Percentiles rank a stretch among this genome's conserved stretches.
These are phyloP conservation scores for Steinernema carpocapsae DNA, from an alignment of 2,888 invertebrate species.

Conservation along the genomic window DNA sequence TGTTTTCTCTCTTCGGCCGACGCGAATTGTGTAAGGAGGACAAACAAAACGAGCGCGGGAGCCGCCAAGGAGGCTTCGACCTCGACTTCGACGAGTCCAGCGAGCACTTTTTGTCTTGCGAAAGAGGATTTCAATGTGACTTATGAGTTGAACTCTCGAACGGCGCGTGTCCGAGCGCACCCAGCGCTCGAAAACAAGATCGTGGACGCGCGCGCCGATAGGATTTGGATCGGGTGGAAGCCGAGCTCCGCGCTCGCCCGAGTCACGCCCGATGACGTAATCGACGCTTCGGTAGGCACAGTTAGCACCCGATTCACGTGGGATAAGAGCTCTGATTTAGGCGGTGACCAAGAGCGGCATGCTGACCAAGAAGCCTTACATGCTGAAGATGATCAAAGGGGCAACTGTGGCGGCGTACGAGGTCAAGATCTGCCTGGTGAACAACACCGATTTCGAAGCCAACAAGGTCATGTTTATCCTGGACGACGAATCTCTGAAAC, in stretches of 20 bases:
- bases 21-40: conserved; percentile 27
- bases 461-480: not conserved
- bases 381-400: conserved; percentile 9
- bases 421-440: conserved; percentile 7
- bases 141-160: conserved; percentile 28
- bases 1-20: conserved; percentile 31
- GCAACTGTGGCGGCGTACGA: not conserved
- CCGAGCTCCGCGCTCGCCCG: not conserved
- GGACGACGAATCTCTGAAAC: conserved; percentile 9
- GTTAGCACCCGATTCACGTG: not conserved
- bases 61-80: not conserved
- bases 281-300: conserved; percentile 25
- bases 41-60: conserved; percentile 12
- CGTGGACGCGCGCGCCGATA: conserved; percentile 16
- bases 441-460: conserved; percentile 7
- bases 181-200: conserved; percentile 8
- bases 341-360: not conserved
- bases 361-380: not conserved
- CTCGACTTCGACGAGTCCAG: not conserved
- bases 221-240: conserved; percentile 29
- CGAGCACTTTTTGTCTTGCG: conserved; percentile 30
- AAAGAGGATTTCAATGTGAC: conserved; percentile 25
- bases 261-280: conserved; percentile 26
- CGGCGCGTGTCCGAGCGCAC: conserved; percentile 30
- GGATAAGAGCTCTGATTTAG: not conserved